A percentile compares a stretch with the other conserved stretches of the same genome.
These are phyloP conservation scores for Unio delphinus DNA, from an alignment of 2,888 invertebrate genomes.

Conservation along the genomic window DNA sequence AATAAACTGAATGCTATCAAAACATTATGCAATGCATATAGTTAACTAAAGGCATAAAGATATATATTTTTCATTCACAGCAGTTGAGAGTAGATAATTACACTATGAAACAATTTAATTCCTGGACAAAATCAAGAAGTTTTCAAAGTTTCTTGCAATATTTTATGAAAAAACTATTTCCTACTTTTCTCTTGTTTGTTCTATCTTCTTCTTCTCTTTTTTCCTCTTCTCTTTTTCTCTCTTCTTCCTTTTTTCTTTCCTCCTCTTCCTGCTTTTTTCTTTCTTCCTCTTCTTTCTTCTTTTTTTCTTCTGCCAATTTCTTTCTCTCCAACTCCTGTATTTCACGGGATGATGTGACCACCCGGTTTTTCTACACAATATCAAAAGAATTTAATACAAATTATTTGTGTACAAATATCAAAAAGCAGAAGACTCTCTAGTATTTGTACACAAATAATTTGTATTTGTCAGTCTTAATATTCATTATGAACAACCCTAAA, in stretches of 20 bases:
- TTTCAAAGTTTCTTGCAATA: too few species aligned
- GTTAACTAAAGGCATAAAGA: too few species aligned
- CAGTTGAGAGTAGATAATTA: too few species aligned
- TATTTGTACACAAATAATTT: too few species aligned
- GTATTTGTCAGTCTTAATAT: too few species aligned
- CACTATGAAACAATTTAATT: too few species aligned
- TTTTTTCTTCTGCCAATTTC: conserved; percentile 43
- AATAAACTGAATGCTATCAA: too few species aligned
- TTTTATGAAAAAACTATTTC: not conserved
- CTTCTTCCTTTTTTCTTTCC: conserved; percentile 21
- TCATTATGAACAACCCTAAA: too few species aligned
- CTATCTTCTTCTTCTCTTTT: conserved; percentile 24
- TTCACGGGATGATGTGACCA: conserved; percentile 53
- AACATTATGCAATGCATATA: too few species aligned
- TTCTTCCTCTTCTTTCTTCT: conserved; percentile 32
- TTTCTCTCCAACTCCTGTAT: conserved; percentile 44
- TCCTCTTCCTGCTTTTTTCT: conserved; percentile 30
- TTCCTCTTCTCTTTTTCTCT: conserved; percentile 25
- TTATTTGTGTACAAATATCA: conserved; percentile 1
- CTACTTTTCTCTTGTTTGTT: conserved; percentile 11
- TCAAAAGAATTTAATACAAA: not conserved
- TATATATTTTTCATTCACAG: too few species aligned
- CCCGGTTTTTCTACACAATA: conserved; percentile 48
- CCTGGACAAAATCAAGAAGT: too few species aligned
- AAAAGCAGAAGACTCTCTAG: not conserved